phyloP scores from a whole-genome alignment of 2,797 vertebrate species.

The Borostomias antarcticus region DNA sequence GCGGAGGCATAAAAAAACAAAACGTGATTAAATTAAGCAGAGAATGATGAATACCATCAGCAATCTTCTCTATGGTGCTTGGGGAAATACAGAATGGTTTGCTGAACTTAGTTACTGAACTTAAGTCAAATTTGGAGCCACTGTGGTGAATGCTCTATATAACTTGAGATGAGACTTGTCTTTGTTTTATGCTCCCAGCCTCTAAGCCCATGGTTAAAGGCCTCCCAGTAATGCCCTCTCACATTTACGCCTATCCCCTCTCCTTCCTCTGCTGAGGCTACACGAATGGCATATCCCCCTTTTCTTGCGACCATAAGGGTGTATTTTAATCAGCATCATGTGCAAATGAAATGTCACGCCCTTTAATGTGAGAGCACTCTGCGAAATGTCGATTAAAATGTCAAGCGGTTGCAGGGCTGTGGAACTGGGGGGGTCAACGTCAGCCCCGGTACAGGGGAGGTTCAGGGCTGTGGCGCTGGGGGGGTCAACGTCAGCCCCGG shows the following conservation, averaged over 20 bases:
- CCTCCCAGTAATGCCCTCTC: slow-evolving; percentile 41
- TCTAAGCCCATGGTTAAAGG: slow-evolving; percentile 31
- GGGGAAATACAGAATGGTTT: too few relatives aligned
- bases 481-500: slow-evolving; percentile 75
- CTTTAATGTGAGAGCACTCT: slow-evolving; percentile 83
- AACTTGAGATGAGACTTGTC: too few relatives aligned
- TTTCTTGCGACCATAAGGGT: slow-evolving; percentile 73
- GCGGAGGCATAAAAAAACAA: too few relatives aligned
- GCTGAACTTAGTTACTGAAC: too few relatives aligned
- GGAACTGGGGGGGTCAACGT: slow-evolving; percentile 75
- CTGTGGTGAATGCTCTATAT: too few relatives aligned
- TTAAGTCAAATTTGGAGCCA: too few relatives aligned
- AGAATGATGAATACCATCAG: too few relatives aligned
- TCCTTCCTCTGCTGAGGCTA: slow-evolving; percentile 25
- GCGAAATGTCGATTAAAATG: slow-evolving; percentile 86
- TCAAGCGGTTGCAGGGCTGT: slow-evolving; percentile 83
- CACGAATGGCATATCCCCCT: slow-evolving; percentile 57
- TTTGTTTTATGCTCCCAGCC: too few relatives aligned
- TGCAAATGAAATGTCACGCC: slow-evolving; percentile 85
- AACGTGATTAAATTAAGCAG: too few relatives aligned
- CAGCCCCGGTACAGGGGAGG: slow-evolving; percentile 70
- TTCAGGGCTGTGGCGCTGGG: slow-evolving; percentile 75
- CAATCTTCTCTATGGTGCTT: too few relatives aligned
- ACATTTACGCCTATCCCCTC: too few relatives aligned
- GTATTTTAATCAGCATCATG: slow-evolving; percentile 83